Base-by-base conservation (phyloP, 1,140 invertebrate species). In the Lasioglossum baleicum region DNA sequence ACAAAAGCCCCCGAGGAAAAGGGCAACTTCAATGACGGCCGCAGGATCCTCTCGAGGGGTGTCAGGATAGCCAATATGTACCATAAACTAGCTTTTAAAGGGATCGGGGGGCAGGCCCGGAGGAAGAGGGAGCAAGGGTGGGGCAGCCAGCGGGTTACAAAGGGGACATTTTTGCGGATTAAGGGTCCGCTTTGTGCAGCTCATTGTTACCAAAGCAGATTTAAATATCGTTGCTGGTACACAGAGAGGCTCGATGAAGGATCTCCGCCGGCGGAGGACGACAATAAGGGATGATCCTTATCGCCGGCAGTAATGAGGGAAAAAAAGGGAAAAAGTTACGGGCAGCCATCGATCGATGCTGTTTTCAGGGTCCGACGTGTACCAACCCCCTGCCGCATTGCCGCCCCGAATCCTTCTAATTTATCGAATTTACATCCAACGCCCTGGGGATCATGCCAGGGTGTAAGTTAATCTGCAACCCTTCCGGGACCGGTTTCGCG, bases 11-110 rank as follows among this genome's bases (percentile, higher is more conserved):
- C 5, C 17, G 40, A 26, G 40, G 72, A 83, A 78, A 83, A 81
- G 73, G 71, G 69, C 69, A 75, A 84, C 70, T 67, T 72, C 11
- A 76, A 85, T 75, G 48, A 22, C 51, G 53, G 76, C 77, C 83
- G 22, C 77, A 81, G 78, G 73, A 81, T 75, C 44, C 58, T 81
- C 72, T 74, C 56, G 66, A 72, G 76, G 80, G 78, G 78, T 79
- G 71, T 71, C 75, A 44, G 66, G 35, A 61, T 61, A 42, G 56
- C 63, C 70, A 70, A 72, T 48, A 66, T 51, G 65, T 44, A 76
- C 51, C 81, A 82, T 87, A 89, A 87, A 87, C 78, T 88, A 84
- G 85, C 82, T 86, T 89, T 88, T 88, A 87, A 87, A 86, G 79
- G 66, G 87, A 84, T 87, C 81, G 74, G 48, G 17, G 40, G 48